Conservation (phyloP, 2,797 vertebrate genomes). For the Neopelma chrysocephalum region DNA sequence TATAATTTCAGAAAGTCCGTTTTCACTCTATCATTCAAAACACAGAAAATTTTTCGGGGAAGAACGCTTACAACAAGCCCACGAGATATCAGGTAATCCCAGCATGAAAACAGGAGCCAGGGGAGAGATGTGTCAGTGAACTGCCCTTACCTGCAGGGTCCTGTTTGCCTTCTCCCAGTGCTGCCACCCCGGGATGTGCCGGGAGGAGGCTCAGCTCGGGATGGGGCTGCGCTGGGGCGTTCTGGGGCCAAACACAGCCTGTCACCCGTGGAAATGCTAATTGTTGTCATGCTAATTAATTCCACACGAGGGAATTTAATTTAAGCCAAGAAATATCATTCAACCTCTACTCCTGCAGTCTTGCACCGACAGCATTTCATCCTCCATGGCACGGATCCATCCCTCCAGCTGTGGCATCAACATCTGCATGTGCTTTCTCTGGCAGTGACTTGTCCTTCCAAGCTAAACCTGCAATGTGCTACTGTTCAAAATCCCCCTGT, state of each 20-base stretch:
- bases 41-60: constrained; percentile 83
- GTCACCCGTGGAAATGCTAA: not conserved
- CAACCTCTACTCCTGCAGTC: not conserved
- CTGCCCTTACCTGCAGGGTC: not conserved
- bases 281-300: not conserved
- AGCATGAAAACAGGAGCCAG: not conserved
- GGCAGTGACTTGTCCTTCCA: not conserved
- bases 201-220: not conserved
- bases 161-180: rapidly evolving
- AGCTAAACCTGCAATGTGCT: constrained; percentile 25
- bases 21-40: constrained; percentile 82
- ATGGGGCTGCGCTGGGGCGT: not conserved
- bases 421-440: not conserved
- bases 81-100: constrained; percentile 91
- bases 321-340: not conserved
- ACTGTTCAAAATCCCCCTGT: not conserved
- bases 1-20: constrained; percentile 82
- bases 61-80: constrained; percentile 88
- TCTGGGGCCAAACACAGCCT: not conserved
- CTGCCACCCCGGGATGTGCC: not conserved
- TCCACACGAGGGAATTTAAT: not conserved
- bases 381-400: not conserved
- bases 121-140: not conserved
- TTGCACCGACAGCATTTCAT: not conserved
- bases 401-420: not conserved